Percentiles rank a stretch among this genome's conserved stretches.
These are phyloP conservation scores for Diarsia mendica DNA, from an alignment of 2,888 invertebrate species.

Conservation along the genomic window DNA sequence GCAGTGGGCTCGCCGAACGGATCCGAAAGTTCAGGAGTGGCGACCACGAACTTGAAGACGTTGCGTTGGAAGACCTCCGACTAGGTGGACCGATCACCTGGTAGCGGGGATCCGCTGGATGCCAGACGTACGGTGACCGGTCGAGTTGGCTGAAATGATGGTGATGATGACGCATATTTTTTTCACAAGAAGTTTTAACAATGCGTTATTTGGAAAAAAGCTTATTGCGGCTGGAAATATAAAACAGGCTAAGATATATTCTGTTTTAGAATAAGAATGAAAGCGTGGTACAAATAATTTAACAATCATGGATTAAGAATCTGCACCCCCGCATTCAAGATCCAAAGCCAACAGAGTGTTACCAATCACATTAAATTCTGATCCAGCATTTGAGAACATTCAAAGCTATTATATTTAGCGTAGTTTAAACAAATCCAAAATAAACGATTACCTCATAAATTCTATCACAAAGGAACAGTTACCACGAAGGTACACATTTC, in stretches of 20 bases:
- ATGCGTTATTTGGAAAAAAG: not conserved
- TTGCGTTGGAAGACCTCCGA: too few relatives aligned
- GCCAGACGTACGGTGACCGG: too few relatives aligned
- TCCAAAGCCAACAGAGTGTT: slow-evolving; percentile 34
- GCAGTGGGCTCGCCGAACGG: too few relatives aligned
- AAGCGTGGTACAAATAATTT: not conserved
- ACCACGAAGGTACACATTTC: slow-evolving; percentile 48
- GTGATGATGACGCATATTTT: too few relatives aligned
- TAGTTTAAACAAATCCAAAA: slow-evolving; percentile 51
- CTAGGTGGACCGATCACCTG: too few relatives aligned
- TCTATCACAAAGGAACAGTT: slow-evolving; percentile 48
- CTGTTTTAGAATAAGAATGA: not conserved
- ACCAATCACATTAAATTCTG: slow-evolving; percentile 44
- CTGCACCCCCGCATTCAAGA: slow-evolving; percentile 31
- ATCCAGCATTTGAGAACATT: slow-evolving; percentile 44
- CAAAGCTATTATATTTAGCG: slow-evolving; percentile 50
- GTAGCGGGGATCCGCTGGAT: too few relatives aligned
- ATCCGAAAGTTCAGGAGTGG: too few relatives aligned
- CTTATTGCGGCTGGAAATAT: not conserved
- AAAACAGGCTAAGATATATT: not conserved
- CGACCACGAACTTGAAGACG: too few relatives aligned
- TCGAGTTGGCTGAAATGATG: too few relatives aligned
- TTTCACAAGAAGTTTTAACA: too few relatives aligned
- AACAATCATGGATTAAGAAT: slow-evolving; percentile 13
- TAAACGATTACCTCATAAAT: slow-evolving; percentile 57